A percentile compares a stretch with the other conserved stretches of the same genome.
Conservation (phyloP, 64 coral and sea anemone genomes). For the Hydrozoanthus tunicans region DNA sequence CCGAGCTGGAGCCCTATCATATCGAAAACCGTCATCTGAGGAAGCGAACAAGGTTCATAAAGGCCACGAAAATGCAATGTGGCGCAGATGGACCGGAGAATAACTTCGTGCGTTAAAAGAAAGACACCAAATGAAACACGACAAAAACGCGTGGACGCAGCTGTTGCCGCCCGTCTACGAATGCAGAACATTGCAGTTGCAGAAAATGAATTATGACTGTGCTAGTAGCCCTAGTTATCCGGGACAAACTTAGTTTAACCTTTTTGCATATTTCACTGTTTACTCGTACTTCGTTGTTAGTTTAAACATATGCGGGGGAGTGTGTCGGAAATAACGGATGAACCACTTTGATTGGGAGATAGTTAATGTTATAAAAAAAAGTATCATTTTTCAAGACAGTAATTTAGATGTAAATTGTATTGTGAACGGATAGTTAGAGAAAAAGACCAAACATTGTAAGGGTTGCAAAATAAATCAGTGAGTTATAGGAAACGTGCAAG, state of each 20-base stretch:
- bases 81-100: slow-evolving; percentile 38
- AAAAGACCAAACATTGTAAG: no score
- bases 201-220: slow-evolving; percentile 18
- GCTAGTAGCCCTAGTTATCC: slow-evolving; percentile 18
- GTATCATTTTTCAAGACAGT: no score
- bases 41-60: slow-evolving; percentile 40
- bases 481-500: no score
- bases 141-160: slow-evolving; percentile 18
- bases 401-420: no score
- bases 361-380: no score
- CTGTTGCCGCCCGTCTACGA: slow-evolving; percentile 3
- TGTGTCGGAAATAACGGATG: background rate
- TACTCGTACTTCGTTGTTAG: slow-evolving; percentile 5
- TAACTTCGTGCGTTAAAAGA: slow-evolving; percentile 16
- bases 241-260: slow-evolving; percentile 12
- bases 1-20: slow-evolving; percentile 19
- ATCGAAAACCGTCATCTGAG: slow-evolving; percentile 15
- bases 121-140: background rate
- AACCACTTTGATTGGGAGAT: background rate
- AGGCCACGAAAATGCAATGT: slow-evolving; percentile 23
- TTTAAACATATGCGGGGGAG: slow-evolving; percentile 39
- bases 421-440: no score
- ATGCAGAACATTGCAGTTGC: slow-evolving; percentile 14
- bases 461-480: no score
- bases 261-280: background rate